These are phyloP conservation scores for Aurelia aurita complex sp. Pacific DNA, from an alignment of 30 jellyfish, hydroid and myxozoan genomes.

Conservation along the genomic window DNA sequence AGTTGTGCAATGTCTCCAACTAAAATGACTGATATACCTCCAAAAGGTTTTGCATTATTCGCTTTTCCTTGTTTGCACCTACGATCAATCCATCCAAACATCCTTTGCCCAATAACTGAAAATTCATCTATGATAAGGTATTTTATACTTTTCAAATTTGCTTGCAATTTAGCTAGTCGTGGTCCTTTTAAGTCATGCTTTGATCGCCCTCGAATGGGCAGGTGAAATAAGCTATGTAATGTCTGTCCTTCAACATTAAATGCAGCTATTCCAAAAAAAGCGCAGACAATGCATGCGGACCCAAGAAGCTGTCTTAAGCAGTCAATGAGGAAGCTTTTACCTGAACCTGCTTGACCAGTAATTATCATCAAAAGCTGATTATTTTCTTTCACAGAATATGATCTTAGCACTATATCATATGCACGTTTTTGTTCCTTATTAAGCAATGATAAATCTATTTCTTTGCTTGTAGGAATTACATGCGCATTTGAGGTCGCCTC, in stretches of 20 bases:
- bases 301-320: neutral
- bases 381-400: neutral
- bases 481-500: neutral
- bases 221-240: conserved; percentile 6
- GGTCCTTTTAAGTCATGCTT: neutral
- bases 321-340: neutral
- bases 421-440: neutral
- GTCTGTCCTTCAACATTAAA: conserved; percentile 30
- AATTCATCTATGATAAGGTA: conserved; percentile 42
- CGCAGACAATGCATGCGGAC: neutral
- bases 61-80: conserved; percentile 44
- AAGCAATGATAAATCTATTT: neutral
- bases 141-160: neutral
- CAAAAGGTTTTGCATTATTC: conserved; percentile 12
- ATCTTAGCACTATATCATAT: neutral
- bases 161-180: neutral
- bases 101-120: conserved; percentile 52
- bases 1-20: conserved; percentile 66
- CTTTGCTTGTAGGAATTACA: neutral
- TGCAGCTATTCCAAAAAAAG: conserved; percentile 13
- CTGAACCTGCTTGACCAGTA: neutral
- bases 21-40: conserved; percentile 32
- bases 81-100: conserved; percentile 43
- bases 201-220: neutral
- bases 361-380: neutral